Evolutionary conservation across 2,797 vertebrate species (phyloP), one percentile per base, ranked within the genome.

Genomic region (Epinephelus coioides): DNA sequence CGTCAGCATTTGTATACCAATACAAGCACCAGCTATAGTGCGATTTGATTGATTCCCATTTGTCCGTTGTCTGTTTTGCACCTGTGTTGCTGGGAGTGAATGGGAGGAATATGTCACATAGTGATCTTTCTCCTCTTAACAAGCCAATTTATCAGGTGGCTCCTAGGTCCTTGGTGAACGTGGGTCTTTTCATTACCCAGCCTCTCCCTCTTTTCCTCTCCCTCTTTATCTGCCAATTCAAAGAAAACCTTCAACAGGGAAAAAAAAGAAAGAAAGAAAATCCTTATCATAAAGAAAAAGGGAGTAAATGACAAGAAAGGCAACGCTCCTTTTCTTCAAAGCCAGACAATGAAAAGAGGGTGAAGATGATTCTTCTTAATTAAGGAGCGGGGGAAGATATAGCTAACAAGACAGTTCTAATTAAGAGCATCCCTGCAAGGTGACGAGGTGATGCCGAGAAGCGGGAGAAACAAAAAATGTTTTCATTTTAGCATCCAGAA

Each of bases 341-440:
- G 93, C 78, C 73, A 87, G 91, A 94, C 95, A 96, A 94, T 95
- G 95, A 95, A 94, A 91, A 65, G 63, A 87, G 92, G 49, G 70
- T 89, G 90, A 92, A 93, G 95, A 95, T 93, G 91, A 94, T 94
- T 93, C 92, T 89, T 92, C 91, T 96, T 97, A 96, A 98, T 98
- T 97, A 99, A 89, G 68, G 66, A 70, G 51, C 34, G 19, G 5
- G 43, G 43, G 91, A 71, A 93, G 82, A 86, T 84, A 91, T 87
- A 86, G 83, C 93, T 84, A 88, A 91, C 57, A 11, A 88, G 95
- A 88, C 90, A 86, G 94, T 70, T 93, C 94, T 91, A 96, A 96
- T 96, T 97, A 95, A 95, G 92, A 82, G 93, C 91, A 88, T 72
- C 81, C 91, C 40, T 79, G 66, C 51, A 6, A 76, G 79, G 84